Base-by-base conservation (phyloP, 2,888 invertebrate species). In the Drosophila affinis region DNA sequence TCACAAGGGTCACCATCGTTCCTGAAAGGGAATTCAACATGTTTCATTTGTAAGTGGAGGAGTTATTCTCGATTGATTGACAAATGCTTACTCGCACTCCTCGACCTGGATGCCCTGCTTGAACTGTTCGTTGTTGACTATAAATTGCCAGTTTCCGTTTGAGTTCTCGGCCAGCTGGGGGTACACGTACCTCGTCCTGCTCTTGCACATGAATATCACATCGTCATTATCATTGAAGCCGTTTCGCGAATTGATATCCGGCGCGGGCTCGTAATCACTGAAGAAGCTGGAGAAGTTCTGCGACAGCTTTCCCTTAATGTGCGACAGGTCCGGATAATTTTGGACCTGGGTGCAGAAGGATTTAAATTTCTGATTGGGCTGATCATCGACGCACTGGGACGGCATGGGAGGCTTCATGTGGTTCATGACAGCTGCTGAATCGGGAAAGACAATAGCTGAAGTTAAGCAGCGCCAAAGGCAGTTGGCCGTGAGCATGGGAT, bases 71-170 rank as follows among this genome's bases (percentile, higher is more conserved):
- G 5, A 7, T 5, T 17, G 5, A 17, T 7, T 51, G 18, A 39
- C n/a, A n/a, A 6, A 9, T 39, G 94, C 95, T 94, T 92, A 96
- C 96, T 91, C 73, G 93, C 97, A 97, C 71, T 94, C 93, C 91
- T 97, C 96, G 0, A 96, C 94, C 51, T 94, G 93, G 51, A 96
- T 94, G 18, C 95, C 95, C 91, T 97, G 97, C 14, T 94, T 92
- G 53, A 94, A 94, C 1, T 93, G 91, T 0, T 93, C 93, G 21
- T 94, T 96, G 89, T 97, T 97, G 2, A 96, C 92, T 24, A 97
- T 94, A 58, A 93, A 93, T 79, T 94, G 93, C 95, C 95, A 96
- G 71, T 94, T 93, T 12, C 93, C 93, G n/a, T 94, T 92, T 72
- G 93, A 92, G 58, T 94, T 95, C 64, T 93, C 90, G 0, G 94